These are phyloP conservation scores for Oxytorus armatus DNA, from an alignment of 2,888 invertebrate species.

Conservation along the genomic window DNA sequence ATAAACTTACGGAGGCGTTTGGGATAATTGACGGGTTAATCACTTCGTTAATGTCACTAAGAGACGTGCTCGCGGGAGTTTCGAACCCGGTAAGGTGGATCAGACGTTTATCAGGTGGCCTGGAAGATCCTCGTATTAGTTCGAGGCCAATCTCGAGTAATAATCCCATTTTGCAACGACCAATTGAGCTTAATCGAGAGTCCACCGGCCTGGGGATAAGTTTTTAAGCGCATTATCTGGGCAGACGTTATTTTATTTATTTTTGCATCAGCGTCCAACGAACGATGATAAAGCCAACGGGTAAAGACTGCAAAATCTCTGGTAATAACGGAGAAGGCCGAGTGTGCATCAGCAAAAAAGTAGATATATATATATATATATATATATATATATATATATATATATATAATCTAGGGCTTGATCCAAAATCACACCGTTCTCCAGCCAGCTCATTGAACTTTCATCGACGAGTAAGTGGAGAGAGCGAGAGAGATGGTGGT, in stretches of 20 bases:
- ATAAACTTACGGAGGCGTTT: constrained; percentile 60
- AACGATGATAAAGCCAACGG: constrained; percentile 37
- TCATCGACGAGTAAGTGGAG: constrained; percentile 67
- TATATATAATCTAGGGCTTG: background rate
- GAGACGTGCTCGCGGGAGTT: constrained; percentile 50
- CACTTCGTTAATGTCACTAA: constrained; percentile 62
- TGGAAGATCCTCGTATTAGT: constrained; percentile 41
- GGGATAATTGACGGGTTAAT: constrained; percentile 64
- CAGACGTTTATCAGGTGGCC: constrained; percentile 11
- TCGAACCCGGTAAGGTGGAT: background rate
- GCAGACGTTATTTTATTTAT: constrained; percentile 37
- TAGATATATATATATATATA: constrained; percentile 10
- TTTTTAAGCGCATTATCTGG: constrained; percentile 63
- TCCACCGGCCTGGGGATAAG: constrained; percentile 50
- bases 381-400: too few species aligned
- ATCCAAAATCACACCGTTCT: constrained; percentile 71
- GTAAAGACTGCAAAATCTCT: constrained; percentile 39
- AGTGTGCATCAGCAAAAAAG: constrained; percentile 17
- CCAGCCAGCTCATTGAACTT: constrained; percentile 75
- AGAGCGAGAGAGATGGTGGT: constrained; percentile 41
- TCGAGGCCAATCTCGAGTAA: constrained; percentile 60
- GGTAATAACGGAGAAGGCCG: constrained; percentile 32
- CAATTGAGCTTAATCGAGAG: constrained; percentile 65
- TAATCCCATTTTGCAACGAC: constrained; percentile 64
- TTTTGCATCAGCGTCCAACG: constrained; percentile 25